Evolutionary conservation across 2,888 invertebrate genomes (phyloP).

Genomic region (Tenthredo mesomela): DNA sequence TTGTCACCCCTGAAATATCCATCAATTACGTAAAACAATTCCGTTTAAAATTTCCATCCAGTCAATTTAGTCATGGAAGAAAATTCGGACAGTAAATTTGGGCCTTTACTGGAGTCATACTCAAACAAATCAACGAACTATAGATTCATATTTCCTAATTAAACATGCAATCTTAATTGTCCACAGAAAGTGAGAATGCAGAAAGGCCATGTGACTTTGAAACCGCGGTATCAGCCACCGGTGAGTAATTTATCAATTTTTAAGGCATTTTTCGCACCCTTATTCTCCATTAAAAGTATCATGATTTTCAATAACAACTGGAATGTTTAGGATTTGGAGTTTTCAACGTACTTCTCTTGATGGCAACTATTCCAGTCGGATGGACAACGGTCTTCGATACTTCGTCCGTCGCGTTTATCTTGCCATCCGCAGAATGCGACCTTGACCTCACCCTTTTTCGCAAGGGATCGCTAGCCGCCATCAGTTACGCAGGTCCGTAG

Average conservation of each 20-base stretch:
- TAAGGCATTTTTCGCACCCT: background rate
- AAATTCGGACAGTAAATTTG: background rate
- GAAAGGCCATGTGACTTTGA: constrained; percentile 82
- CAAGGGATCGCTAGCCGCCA: constrained; percentile 86
- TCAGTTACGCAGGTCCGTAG: constrained; percentile 85
- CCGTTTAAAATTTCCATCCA: background rate
- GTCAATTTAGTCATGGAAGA: background rate
- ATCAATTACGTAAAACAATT: background rate
- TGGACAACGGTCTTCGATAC: constrained; percentile 87
- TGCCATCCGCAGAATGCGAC: constrained; percentile 88
- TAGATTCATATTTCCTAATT: background rate
- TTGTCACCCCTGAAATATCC: background rate
- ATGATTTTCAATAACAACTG: background rate
- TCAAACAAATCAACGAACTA: background rate
- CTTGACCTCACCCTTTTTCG: constrained; percentile 84
- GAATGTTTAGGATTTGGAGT: constrained; percentile 80
- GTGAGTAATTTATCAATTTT: constrained; percentile 68
- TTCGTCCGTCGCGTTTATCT: constrained; percentile 86
- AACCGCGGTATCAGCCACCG: constrained; percentile 84
- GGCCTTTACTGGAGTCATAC: background rate
- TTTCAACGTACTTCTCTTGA: constrained; percentile 84
- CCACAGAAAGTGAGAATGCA: constrained; percentile 54
- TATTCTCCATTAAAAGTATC: background rate
- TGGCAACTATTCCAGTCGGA: constrained; percentile 82
- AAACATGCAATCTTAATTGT: background rate